Base-by-base conservation (phyloP, 2,888 invertebrate species). In the Sarcophaga subvicina region DNA sequence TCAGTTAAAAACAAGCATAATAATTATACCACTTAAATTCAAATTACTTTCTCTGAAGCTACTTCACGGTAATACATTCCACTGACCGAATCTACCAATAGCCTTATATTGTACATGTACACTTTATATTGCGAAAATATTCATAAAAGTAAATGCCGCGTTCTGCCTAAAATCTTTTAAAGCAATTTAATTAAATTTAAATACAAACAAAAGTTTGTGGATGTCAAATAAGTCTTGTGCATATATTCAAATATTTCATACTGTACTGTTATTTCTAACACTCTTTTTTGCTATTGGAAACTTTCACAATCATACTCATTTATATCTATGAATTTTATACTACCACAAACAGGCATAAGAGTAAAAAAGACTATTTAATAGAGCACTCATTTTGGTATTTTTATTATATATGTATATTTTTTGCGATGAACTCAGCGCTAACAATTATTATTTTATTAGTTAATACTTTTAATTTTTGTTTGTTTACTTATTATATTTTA, bases 371-470 rank as follows among this genome's bases (percentile, higher is more conserved):
- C 12, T 14, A 14, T 49, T 49, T 14, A 14, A 11, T 49, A 14
- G 49, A 11, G 49, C 14, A 14, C 2, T 14, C 11, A 49, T 4
- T 14, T 4, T 70, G 77, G 80, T 80, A 78, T 70, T 75, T 87
- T 86, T 83, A 64, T 75, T 87, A 14, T 49, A 49, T 14, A 49
- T 3, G 4, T 89, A 89, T 91, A 91, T 91, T 91, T 91, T 91
- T 90, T 91, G 91, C 91, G 91, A 91, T 91, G 91, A 91, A 91
- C 91, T 91, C 91, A 91, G 91, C 89, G 71, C 80, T 81, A 71
- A 82, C 70, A 80, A 67, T 84, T 63, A 63, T 62, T 67, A 72
- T 66, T n/a, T 45, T 76, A 70, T 69, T 62, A 66, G 71, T 72
- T 12, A 63, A 20, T 69, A 22, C 49, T 20, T 59, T 77, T 60